A percentile compares a stretch with the other conserved stretches of the same genome.
Evolutionary conservation across 2,888 invertebrate genomes (phyloP).

Genomic region (Cataglyphis cursor): DNA sequence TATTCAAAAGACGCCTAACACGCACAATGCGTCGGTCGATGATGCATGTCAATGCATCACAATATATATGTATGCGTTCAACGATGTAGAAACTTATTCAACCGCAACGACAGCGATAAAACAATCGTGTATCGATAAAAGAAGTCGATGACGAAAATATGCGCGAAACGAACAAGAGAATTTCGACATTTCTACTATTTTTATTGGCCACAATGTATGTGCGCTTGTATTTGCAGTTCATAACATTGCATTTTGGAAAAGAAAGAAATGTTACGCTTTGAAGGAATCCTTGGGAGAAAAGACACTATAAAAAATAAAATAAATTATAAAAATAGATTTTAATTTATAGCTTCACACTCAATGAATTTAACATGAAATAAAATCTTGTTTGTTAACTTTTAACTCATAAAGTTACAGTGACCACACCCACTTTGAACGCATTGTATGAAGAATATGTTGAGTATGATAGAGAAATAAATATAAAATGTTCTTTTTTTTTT

Average conservation of each 20-base stretch:
- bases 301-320: background rate
- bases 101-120: conserved; percentile 61
- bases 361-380: background rate
- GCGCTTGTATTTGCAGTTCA: background rate
- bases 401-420: background rate
- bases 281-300: background rate
- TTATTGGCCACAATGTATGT: background rate
- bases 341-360: background rate
- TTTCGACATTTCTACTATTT: background rate
- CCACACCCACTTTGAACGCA: background rate
- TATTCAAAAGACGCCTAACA: conserved; percentile 14
- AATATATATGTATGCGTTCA: conserved; percentile 25
- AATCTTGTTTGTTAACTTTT: background rate
- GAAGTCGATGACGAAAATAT: conserved; percentile 16
- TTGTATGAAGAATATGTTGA: background rate
- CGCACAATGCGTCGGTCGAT: conserved; percentile 38
- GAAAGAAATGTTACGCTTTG: background rate
- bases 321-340: background rate
- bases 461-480: background rate
- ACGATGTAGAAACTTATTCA: conserved; percentile 62
- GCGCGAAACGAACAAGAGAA: background rate
- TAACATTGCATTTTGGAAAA: background rate
- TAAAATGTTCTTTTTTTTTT: background rate
- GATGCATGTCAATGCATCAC: conserved; percentile 41
- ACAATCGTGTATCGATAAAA: conserved; percentile 54